Percentiles rank a stretch among this genome's conserved stretches.
Conservation (phyloP, 2,113 vertebrate genomes). For the Lepidothrix coronata region DNA sequence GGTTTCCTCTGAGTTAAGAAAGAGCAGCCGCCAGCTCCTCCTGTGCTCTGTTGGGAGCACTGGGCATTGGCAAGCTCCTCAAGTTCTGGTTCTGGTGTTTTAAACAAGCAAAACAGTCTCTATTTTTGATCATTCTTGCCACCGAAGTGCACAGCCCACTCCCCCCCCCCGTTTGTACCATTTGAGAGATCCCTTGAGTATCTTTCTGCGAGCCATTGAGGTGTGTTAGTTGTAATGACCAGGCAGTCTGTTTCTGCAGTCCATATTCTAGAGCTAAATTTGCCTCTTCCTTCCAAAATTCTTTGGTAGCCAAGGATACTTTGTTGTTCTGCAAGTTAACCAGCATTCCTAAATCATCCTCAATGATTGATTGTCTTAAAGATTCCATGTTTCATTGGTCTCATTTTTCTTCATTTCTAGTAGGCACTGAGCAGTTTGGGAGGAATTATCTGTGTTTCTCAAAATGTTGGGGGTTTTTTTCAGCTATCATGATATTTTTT, state of each 20-base stretch:
- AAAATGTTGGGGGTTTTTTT: background rate
- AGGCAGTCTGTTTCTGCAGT: background rate
- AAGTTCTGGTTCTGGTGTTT: background rate
- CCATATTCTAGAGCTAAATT: background rate
- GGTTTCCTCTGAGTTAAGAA: background rate
- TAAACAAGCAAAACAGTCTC: background rate
- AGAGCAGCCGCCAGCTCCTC: background rate
- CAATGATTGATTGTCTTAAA: background rate
- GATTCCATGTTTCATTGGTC: background rate
- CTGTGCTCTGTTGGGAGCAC: background rate
- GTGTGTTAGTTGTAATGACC: background rate
- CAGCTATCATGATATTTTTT: background rate
- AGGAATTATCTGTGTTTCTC: background rate
- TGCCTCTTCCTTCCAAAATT: background rate
- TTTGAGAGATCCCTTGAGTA: background rate
- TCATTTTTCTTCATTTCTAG: background rate
- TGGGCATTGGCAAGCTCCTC: background rate
- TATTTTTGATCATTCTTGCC: background rate
- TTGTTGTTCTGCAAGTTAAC: background rate
- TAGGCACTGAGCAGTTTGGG: background rate
- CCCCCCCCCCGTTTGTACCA: background rate
- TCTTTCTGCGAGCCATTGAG: background rate
- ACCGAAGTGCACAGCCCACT: background rate
- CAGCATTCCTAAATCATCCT: background rate
- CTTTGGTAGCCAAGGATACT: background rate